Conservation (phyloP, 2,888 invertebrate genomes). For the Ophion costatus region DNA sequence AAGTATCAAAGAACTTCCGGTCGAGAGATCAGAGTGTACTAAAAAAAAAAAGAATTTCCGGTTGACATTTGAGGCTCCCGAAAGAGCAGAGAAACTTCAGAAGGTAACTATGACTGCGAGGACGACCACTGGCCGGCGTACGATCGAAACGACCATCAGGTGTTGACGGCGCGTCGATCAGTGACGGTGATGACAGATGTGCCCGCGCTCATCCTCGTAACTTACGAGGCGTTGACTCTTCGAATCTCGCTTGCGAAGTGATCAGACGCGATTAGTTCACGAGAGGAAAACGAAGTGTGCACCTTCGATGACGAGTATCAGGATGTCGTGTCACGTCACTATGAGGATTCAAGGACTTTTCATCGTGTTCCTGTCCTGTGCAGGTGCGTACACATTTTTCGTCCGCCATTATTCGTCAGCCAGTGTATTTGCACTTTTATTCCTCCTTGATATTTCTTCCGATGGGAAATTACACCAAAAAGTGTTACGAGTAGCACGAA, state of each 20-base stretch:
- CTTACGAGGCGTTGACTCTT: conserved; percentile 62
- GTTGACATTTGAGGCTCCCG: neutral
- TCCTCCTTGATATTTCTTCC: neutral
- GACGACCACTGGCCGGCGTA: conserved; percentile 48
- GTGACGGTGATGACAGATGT: conserved; percentile 80
- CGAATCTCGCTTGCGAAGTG: conserved; percentile 64
- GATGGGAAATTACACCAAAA: neutral
- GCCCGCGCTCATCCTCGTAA: conserved; percentile 65
- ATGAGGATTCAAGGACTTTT: conserved; percentile 64
- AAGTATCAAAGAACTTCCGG: too few species aligned
- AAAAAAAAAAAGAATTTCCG: neutral
- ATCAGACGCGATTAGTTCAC: conserved; percentile 65
- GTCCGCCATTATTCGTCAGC: neutral
- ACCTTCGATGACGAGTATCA: conserved; percentile 63
- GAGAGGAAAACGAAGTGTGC: conserved; percentile 38
- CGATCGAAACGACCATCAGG: conserved; percentile 59
- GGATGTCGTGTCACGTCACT: conserved; percentile 61
- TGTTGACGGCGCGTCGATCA: conserved; percentile 71
- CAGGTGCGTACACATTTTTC: conserved; percentile 66
- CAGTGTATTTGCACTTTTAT: neutral
- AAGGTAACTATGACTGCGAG: conserved; percentile 10
- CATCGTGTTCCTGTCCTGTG: conserved; percentile 67
- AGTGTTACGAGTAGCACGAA: too few species aligned
- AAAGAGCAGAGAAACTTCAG: neutral
- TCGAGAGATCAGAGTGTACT: too few species aligned